These are phyloP conservation scores for Maniola hyperantus DNA, from an alignment of 2,888 invertebrate species.

Conservation along the genomic window DNA sequence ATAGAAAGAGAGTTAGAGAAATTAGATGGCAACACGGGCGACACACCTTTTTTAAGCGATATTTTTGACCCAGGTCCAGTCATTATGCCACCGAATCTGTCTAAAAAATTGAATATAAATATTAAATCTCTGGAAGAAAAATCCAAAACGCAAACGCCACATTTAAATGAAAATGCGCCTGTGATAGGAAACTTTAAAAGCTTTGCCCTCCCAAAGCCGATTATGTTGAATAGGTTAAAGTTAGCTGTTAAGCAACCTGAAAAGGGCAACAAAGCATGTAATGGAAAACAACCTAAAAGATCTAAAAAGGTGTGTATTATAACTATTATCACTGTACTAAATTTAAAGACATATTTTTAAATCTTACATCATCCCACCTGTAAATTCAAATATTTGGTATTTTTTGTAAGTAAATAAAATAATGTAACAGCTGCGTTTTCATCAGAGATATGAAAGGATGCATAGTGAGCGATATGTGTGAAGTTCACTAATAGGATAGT, in stretches of 20 bases:
- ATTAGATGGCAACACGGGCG: constrained; percentile 66
- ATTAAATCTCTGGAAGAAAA: constrained; percentile 54
- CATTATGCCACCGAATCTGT: constrained; percentile 54
- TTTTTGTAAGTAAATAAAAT: too few relatives aligned
- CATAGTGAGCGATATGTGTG: too few relatives aligned
- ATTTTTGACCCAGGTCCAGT: constrained; percentile 77
- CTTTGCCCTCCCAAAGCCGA: constrained; percentile 77
- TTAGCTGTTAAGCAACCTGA: constrained; percentile 65
- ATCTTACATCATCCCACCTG: constrained; percentile 21
- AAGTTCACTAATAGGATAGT: too few relatives aligned
- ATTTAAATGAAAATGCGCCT: constrained; percentile 61
- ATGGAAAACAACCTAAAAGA: constrained; percentile 55
- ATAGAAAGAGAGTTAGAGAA: constrained; percentile 68
- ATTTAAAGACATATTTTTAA: constrained; percentile 26
- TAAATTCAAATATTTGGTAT: neutral
- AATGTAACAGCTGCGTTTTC: too few relatives aligned
- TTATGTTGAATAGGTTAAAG: constrained; percentile 74
- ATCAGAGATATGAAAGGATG: too few relatives aligned
- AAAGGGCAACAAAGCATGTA: constrained; percentile 54
- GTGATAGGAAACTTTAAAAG: constrained; percentile 79
- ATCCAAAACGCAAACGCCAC: constrained; percentile 44
- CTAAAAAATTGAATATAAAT: constrained; percentile 63
- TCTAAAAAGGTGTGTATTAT: constrained; percentile 74
- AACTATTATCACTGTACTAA: constrained; percentile 16
- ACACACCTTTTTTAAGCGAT: constrained; percentile 76